Conservation (phyloP, 2,888 invertebrate species). For the Azorinus chamasolen region DNA sequence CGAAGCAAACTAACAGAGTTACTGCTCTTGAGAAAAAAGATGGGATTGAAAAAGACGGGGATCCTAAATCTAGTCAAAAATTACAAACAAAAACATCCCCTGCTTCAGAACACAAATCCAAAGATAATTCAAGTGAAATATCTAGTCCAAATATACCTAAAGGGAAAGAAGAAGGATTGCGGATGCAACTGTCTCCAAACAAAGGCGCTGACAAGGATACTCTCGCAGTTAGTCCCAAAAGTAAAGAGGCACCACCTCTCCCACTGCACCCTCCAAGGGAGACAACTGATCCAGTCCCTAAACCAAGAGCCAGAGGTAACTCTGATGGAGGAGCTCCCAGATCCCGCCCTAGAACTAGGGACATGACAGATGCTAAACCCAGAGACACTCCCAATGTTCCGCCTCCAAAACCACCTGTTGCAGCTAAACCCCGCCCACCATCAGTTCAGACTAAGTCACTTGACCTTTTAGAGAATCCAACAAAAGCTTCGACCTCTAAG, state of each 20-base stretch:
- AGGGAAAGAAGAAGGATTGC: slow-evolving; percentile 14
- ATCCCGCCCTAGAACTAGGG: slow-evolving; percentile 49
- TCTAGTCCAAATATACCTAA: background rate
- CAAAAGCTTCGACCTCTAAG: too few species aligned
- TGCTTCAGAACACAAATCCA: slow-evolving; percentile 22
- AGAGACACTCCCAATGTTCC: slow-evolving; percentile 58
- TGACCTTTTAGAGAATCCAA: slow-evolving; percentile 10
- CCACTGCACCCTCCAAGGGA: slow-evolving; percentile 56
- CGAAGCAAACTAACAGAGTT: slow-evolving; percentile 17
- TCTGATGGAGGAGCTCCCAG: slow-evolving; percentile 48
- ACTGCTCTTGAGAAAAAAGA: slow-evolving; percentile 23
- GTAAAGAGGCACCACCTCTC: slow-evolving; percentile 60
- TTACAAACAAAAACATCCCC: slow-evolving; percentile 14
- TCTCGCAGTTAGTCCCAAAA: slow-evolving; percentile 50
- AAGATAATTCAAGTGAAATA: slow-evolving; percentile 8
- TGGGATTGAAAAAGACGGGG: slow-evolving; percentile 33
- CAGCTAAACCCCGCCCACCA: slow-evolving; percentile 54
- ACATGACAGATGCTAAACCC: slow-evolving; percentile 41
- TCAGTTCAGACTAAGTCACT: slow-evolving; percentile 23
- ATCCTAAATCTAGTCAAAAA: slow-evolving; percentile 32
- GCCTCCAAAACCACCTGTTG: slow-evolving; percentile 62
- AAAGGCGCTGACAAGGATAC: slow-evolving; percentile 38
- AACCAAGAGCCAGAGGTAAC: slow-evolving; percentile 49
- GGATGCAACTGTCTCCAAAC: slow-evolving; percentile 35
- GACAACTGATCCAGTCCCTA: slow-evolving; percentile 20